Evolutionary conservation across 1,140 invertebrate species (phyloP).

Genomic region (Danaus melanippus): DNA sequence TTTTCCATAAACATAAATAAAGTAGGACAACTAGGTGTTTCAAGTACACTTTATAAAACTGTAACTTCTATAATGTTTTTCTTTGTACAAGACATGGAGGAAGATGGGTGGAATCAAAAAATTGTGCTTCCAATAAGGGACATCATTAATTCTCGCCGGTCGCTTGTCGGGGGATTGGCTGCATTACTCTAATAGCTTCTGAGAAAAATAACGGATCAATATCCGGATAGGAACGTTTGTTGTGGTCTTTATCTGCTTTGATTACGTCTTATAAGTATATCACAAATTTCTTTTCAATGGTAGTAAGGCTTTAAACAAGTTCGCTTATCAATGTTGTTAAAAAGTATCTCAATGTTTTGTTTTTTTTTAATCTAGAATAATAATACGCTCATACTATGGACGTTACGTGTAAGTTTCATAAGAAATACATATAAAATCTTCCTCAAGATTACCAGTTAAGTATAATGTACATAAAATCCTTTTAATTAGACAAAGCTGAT

Average conservation of each 20-base stretch:
- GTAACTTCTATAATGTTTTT: neutral
- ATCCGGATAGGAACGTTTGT: conserved; percentile 34
- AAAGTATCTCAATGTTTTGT: too few relatives aligned
- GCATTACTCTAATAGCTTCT: conserved; percentile 59
- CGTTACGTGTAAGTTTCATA: too few relatives aligned
- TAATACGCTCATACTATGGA: too few relatives aligned
- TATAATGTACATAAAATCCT: neutral
- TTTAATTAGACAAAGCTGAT: conserved; percentile 12
- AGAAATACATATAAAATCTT: too few relatives aligned
- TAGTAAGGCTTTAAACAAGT: too few relatives aligned
- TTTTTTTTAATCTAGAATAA: too few relatives aligned
- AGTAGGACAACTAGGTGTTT: too few relatives aligned
- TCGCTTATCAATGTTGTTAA: too few relatives aligned
- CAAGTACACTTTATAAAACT: too few relatives aligned
- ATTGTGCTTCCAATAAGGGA: conserved; percentile 68
- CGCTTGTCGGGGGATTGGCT: conserved; percentile 49
- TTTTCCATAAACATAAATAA: too few relatives aligned
- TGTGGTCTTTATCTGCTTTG: conserved; percentile 33
- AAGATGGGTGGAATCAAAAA: conserved; percentile 57
- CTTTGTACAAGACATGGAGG: conserved; percentile 23
- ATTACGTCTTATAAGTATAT: conserved; percentile 13
- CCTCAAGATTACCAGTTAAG: too few relatives aligned
- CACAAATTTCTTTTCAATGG: too few relatives aligned
- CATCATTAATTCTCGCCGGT: conserved; percentile 65
- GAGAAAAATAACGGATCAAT: conserved; percentile 64